A percentile compares a stretch with the other conserved stretches of the same genome.
phyloP scores from a whole-genome alignment of 1,140 invertebrate species.

The Latrodectus geometricus region DNA sequence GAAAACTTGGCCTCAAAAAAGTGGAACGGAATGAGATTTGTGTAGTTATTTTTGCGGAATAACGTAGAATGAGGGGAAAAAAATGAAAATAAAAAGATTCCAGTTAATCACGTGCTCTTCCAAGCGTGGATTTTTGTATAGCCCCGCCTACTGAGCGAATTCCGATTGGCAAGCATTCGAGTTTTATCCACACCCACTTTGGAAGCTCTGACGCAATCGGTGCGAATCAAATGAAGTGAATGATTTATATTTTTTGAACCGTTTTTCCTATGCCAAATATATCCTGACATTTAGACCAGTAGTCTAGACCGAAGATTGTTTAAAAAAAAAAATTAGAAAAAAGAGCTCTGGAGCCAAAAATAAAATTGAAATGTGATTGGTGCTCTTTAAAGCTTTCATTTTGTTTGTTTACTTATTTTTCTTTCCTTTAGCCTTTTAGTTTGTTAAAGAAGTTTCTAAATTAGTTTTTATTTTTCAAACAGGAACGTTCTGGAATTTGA shows the following conservation, averaged over 20 bases:
- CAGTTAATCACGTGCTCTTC: conserved; percentile 56
- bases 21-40: conserved; percentile 23
- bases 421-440: not conserved
- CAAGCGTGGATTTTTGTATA: conserved; percentile 50
- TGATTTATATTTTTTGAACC: conserved; percentile 54
- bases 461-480: conserved; percentile 42
- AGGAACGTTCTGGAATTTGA: conserved; percentile 22
- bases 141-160: conserved; percentile 29
- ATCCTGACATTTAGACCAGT: conserved; percentile 49
- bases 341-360: conserved; percentile 24
- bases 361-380: conserved; percentile 45
- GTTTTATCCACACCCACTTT: conserved; percentile 41
- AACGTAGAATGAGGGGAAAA: conserved; percentile 1
- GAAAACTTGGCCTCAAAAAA: not conserved
- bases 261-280: conserved; percentile 36
- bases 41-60: conserved; percentile 42
- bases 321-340: not conserved
- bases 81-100: conserved; percentile 29
- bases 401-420: not conserved
- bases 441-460: conserved; percentile 34
- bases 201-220: conserved; percentile 39
- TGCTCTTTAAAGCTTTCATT: not conserved
- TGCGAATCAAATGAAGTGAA: conserved; percentile 54
- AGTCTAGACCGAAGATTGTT: conserved; percentile 26
- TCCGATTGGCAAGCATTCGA: conserved; percentile 52